Percentiles rank a stretch among this genome's conserved stretches.
phyloP scores from a whole-genome alignment of 2,888 invertebrate species.

The Ennomos fuscantarius region DNA sequence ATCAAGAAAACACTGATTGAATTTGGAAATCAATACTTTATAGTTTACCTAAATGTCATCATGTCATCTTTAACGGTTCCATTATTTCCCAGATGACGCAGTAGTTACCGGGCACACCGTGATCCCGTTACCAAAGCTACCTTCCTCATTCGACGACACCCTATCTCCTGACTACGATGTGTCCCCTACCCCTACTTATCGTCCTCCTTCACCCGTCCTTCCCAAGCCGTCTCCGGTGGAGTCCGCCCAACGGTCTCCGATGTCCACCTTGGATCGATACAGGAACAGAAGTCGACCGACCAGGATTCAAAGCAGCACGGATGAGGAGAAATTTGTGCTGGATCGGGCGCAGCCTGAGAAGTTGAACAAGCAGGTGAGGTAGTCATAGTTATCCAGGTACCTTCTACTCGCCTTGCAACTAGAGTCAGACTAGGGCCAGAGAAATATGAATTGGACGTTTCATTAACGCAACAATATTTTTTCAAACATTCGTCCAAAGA shows the following conservation, averaged over 20 bases:
- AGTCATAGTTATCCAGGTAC: no score
- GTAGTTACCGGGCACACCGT: conserved; percentile 87
- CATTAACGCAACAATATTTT: no score
- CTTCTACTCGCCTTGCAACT: neutral
- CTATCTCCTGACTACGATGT: conserved; percentile 68
- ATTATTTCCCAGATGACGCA: conserved; percentile 79
- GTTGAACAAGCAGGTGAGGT: conserved; percentile 76
- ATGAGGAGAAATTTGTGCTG: conserved; percentile 90
- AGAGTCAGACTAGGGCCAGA: neutral
- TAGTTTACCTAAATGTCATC: no score
- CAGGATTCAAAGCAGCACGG: conserved; percentile 67
- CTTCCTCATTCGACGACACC: conserved; percentile 79
- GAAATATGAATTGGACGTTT: no score
- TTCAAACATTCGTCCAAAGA: no score
- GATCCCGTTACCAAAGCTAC: conserved; percentile 87
- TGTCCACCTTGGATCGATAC: conserved; percentile 80
- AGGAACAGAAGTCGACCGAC: conserved; percentile 71
- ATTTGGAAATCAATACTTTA: no score
- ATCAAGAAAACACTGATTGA: no score
- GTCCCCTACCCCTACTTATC: conserved; percentile 61
- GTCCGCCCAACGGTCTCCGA: conserved; percentile 60
- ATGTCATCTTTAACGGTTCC: no score
- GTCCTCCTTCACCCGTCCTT: conserved; percentile 67
- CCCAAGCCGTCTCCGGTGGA: conserved; percentile 61
- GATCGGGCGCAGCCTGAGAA: conserved; percentile 87